A percentile compares a stretch with the other conserved stretches of the same genome.
Conservation (phyloP, 1,140 invertebrate species). For the Musca vetustissima region DNA sequence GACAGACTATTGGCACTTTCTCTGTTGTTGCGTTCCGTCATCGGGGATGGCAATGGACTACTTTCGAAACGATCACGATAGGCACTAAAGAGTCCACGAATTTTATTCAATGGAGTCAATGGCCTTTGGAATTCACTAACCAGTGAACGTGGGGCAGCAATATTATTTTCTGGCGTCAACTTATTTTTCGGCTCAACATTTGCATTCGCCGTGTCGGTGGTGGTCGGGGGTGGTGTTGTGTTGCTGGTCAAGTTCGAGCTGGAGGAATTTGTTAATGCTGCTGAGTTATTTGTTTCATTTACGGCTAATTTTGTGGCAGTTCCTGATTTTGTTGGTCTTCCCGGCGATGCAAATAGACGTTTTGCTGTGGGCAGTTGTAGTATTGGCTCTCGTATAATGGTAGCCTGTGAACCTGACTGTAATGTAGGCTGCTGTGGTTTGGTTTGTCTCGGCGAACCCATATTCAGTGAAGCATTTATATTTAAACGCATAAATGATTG, state of each 20-base stretch:
- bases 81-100: constrained; percentile 22
- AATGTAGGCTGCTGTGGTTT: not conserved
- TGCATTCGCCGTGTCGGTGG: not conserved
- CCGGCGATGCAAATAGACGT: constrained; percentile 24
- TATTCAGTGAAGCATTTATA: not conserved
- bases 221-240: not conserved
- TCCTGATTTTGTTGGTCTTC: not conserved
- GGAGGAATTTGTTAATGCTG: not conserved
- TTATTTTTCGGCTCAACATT: not conserved
- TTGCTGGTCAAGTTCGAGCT: not conserved
- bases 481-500: constrained; percentile 8
- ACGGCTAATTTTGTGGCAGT: not conserved
- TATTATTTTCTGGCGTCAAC: not conserved
- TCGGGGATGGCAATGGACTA: constrained; percentile 1
- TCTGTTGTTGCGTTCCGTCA: not conserved
- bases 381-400: not conserved
- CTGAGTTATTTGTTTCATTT: not conserved
- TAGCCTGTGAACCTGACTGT: not conserved
- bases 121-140: constrained; percentile 2
- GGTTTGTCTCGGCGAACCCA: not conserved
- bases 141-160: not conserved
- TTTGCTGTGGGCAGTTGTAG: constrained; percentile 25
- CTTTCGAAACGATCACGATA: constrained; percentile 18
- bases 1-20: constrained; percentile 1
- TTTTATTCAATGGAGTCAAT: constrained; percentile 16